Evolutionary conservation across 2,888 invertebrate species (phyloP), one percentile per base, ranked within the genome.

Genomic region (Heliconius cydno): DNA sequence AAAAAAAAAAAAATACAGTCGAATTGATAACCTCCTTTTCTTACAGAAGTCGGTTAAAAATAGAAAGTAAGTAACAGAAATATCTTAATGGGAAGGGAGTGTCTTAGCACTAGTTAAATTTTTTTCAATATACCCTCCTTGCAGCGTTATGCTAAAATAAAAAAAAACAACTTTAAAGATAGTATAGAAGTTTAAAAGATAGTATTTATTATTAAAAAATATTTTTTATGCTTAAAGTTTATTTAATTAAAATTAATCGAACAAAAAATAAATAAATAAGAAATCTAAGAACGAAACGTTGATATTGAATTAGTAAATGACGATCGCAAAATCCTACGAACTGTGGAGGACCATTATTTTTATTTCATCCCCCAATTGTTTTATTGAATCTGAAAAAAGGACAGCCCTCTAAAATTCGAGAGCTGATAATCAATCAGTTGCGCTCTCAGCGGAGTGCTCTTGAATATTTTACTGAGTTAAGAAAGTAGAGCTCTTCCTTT

Each of bases 321-420:
- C 70, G 15, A 70, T 41, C 15, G 3, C 41, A 15, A 70, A 70
- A 70, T 15, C 41, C 41, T 3, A 13, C 70, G 15, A 60, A 60
- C 15, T 73, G 73, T 38, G 38, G 60, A 73, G 34, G 25, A 60
- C 60, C 60, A 60, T 73, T 73, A 73, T 73, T 73, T 73, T 73
- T 25, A 73, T 73, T 60, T 73, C 28, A 66, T 75, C 46, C 30
- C 60, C 80, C 41, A 72, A 76, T 79, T 79, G 71, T 65, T 79
- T 79, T 74, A 77, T 81, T 46, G 66, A 77, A 77, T 71, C 25
- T 76, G 22, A n/a, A 60, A 79, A 80, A 77, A 75, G 38, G 73
- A 67, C 38, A 78, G 38, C 52, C n/a, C 52, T 78, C 66, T 65
- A 74, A 67, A 38, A 67, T 74, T 30, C 57, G 30, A 78, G 67